phyloP scores from a whole-genome alignment of 1,140 invertebrate genomes.

The Drosophila ercepeae region DNA sequence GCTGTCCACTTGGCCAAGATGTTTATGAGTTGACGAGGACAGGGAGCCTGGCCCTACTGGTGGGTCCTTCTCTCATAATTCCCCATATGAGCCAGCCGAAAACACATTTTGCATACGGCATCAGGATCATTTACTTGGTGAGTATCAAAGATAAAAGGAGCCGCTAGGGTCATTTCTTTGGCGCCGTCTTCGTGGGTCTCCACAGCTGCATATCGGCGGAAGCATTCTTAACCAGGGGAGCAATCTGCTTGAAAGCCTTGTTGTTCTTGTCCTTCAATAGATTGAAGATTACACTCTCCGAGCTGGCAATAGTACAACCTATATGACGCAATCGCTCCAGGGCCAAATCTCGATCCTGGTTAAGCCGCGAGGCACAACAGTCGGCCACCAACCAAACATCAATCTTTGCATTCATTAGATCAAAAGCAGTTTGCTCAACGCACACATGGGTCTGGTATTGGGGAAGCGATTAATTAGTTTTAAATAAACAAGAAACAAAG shows the following conservation, averaged over 20 bases:
- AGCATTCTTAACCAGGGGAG: slow-evolving; percentile 87
- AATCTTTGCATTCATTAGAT: slow-evolving; percentile 88
- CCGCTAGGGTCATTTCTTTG: slow-evolving; percentile 42
- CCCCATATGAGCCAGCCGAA: slow-evolving; percentile 34
- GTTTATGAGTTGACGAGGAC: slow-evolving; percentile 76
- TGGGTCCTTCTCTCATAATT: slow-evolving; percentile 68
- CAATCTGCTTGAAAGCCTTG: slow-evolving; percentile 89
- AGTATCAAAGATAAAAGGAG: slow-evolving; percentile 44
- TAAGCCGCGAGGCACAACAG: slow-evolving; percentile 90
- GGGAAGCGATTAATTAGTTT: not conserved
- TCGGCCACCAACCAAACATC: slow-evolving; percentile 94
- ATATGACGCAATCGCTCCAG: slow-evolving; percentile 90
- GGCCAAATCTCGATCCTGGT: slow-evolving; percentile 88
- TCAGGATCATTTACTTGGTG: slow-evolving; percentile 21
- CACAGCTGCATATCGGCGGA: slow-evolving; percentile 84
- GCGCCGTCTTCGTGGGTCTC: slow-evolving; percentile 83
- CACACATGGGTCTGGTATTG: slow-evolving; percentile 90
- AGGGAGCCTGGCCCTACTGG: slow-evolving; percentile 52
- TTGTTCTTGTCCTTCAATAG: slow-evolving; percentile 89
- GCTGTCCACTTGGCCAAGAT: slow-evolving; percentile 68
- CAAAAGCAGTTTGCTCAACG: slow-evolving; percentile 94
- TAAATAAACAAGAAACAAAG: too few relatives aligned
- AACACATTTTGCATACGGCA: slow-evolving; percentile 25
- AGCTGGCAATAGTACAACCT: slow-evolving; percentile 91
- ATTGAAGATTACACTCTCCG: slow-evolving; percentile 92